These are phyloP conservation scores for Cardiocondyla obscurior DNA, from an alignment of 1,140 invertebrate genomes.

Conservation along the genomic window DNA sequence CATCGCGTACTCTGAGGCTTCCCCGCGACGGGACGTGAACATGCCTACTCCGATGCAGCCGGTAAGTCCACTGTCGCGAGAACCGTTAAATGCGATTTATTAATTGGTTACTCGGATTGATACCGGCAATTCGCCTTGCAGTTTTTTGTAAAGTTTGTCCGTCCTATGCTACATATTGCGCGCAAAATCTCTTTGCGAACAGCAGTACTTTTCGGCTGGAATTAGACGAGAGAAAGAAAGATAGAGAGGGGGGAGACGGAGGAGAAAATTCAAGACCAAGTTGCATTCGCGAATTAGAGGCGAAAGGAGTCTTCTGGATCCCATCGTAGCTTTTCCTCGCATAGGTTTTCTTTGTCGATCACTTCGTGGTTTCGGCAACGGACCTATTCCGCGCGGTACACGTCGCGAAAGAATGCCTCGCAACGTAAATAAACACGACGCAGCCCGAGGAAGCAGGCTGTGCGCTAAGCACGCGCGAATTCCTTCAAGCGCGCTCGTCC, in stretches of 20 bases:
- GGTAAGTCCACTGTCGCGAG: no score
- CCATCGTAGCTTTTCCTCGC: no score
- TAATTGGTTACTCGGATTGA: not conserved
- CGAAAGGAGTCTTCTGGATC: not conserved
- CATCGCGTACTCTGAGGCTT: not conserved
- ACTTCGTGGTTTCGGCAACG: no score
- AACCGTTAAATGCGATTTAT: no score
- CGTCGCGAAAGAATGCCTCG: conserved; percentile 17
- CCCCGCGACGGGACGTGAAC: conserved; percentile 4
- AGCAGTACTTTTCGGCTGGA: no score
- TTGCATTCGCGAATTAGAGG: not conserved
- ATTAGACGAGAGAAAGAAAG: not conserved
- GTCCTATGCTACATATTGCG: not conserved
- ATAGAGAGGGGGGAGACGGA: not conserved
- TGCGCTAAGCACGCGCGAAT: not conserved
- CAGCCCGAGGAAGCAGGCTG: no score
- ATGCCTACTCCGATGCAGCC: conserved; percentile 75
- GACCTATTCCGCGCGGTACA: no score
- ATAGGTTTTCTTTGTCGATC: no score
- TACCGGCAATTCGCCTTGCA: not conserved
- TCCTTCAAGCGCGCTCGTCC: not conserved
- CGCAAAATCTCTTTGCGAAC: no score
- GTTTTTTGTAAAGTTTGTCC: no score
- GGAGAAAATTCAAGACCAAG: not conserved
- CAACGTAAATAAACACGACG: conserved; percentile 37